These are phyloP conservation scores for Alcis repandata DNA, from an alignment of 2,888 invertebrate species.

Conservation along the genomic window DNA sequence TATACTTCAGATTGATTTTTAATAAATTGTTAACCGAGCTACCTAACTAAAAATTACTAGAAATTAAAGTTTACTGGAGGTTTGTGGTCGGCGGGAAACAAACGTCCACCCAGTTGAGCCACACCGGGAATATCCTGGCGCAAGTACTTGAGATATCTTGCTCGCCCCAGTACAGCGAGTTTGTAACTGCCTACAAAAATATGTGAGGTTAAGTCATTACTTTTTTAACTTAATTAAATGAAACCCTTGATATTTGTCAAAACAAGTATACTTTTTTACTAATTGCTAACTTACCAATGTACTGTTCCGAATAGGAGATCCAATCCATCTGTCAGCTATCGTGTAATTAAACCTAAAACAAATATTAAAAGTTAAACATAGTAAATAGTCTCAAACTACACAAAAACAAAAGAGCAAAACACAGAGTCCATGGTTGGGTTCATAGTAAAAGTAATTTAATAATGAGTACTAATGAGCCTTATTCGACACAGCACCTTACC, in stretches of 20 bases:
- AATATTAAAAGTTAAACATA: background rate
- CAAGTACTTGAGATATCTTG: slow-evolving; percentile 77
- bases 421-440: no score
- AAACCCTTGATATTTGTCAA: no score
- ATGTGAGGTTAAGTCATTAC: background rate
- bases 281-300: slow-evolving; percentile 65
- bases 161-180: slow-evolving; percentile 72
- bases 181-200: slow-evolving; percentile 69
- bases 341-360: slow-evolving; percentile 73
- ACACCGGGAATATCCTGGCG: slow-evolving; percentile 69
- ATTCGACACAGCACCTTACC: no score
- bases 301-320: slow-evolving; percentile 68
- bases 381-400: no score
- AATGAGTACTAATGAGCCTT: no score
- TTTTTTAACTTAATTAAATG: no score
- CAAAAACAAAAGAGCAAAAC: no score
- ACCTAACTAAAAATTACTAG: background rate
- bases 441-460: no score
- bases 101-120: slow-evolving; percentile 79
- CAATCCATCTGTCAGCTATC: slow-evolving; percentile 76
- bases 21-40: background rate
- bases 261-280: background rate
- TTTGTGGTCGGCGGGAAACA: slow-evolving; percentile 70
- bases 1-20: no score
- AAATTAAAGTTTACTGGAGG: slow-evolving; percentile 63